A percentile compares a stretch with the other conserved stretches of the same genome.
These are phyloP conservation scores for Sinosuthora webbiana DNA, from an alignment of 2,113 vertebrate genomes.

Conservation along the genomic window DNA sequence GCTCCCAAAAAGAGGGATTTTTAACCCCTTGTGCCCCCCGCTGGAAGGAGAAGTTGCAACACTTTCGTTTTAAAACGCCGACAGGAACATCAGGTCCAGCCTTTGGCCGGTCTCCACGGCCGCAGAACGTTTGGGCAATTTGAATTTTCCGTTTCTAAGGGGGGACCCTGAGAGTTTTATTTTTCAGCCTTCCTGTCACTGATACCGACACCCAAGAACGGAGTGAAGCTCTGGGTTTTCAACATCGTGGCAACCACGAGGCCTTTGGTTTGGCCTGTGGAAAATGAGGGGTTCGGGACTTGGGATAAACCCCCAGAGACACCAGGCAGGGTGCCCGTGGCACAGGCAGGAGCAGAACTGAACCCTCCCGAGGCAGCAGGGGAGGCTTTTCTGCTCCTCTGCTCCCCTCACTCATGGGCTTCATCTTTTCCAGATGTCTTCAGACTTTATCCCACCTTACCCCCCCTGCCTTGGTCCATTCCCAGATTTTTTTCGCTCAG, in stretches of 20 bases:
- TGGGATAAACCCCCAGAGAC: not conserved
- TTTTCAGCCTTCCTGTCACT: not conserved
- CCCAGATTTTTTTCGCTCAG: not conserved
- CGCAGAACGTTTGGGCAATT: not conserved
- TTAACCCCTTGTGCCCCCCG: not conserved
- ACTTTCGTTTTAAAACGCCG: not conserved
- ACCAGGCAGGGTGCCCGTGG: not conserved
- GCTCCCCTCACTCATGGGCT: not conserved
- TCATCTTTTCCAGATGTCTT: too few relatives aligned
- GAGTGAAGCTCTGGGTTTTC: not conserved
- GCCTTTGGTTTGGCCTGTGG: not conserved
- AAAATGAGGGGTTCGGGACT: not conserved
- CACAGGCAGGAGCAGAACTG: not conserved
- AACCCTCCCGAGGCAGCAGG: not conserved
- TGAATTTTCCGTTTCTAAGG: not conserved
- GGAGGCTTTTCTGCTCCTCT: not conserved
- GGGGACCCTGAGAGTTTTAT: not conserved
- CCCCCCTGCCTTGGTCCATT: not conserved
- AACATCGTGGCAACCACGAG: not conserved
- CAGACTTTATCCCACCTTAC: not conserved
- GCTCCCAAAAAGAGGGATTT: not conserved
- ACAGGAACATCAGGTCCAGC: not conserved
- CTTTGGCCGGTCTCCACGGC: rapidly evolving
- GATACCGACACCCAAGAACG: not conserved
- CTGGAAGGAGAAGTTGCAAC: not conserved